phyloP scores from a whole-genome alignment of 2,797 vertebrate genomes.

The Sarcophilus harrisii region DNA sequence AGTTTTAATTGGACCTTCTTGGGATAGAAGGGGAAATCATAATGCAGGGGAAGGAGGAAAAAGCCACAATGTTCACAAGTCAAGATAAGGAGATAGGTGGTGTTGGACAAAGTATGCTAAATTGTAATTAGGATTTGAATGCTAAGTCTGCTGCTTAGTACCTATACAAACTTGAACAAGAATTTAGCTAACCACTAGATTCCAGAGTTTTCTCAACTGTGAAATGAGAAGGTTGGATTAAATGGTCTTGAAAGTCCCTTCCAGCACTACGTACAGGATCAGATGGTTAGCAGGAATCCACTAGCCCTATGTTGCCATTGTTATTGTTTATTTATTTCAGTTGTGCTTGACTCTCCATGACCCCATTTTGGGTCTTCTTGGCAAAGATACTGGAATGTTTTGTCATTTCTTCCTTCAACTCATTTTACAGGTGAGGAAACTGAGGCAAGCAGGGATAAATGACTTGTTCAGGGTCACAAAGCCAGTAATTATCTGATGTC shows the following conservation, averaged over 20 bases:
- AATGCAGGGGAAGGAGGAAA: background rate
- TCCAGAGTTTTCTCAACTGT: background rate
- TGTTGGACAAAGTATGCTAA: background rate
- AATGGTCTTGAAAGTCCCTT: background rate
- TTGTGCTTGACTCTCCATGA: background rate
- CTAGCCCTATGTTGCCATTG: background rate
- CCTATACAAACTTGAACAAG: background rate
- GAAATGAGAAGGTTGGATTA: background rate
- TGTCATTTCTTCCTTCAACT: background rate
- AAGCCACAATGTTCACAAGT: background rate
- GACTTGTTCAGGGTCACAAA: accelerated
- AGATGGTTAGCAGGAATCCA: background rate
- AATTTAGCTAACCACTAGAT: background rate
- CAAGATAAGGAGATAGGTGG: background rate
- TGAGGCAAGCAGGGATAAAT: background rate
- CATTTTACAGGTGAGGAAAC: background rate
- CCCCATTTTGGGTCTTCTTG: background rate
- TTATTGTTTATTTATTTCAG: background rate
- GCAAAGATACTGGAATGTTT: background rate
- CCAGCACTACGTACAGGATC: background rate
- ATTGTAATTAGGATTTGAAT: background rate
- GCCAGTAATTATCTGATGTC: background rate
- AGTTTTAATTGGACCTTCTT: background rate
- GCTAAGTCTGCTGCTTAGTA: background rate
- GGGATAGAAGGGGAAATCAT: background rate